Evolutionary conservation across 2,888 invertebrate species (phyloP), one percentile per base, ranked within the genome.

Genomic region (Apamea epomidion): DNA sequence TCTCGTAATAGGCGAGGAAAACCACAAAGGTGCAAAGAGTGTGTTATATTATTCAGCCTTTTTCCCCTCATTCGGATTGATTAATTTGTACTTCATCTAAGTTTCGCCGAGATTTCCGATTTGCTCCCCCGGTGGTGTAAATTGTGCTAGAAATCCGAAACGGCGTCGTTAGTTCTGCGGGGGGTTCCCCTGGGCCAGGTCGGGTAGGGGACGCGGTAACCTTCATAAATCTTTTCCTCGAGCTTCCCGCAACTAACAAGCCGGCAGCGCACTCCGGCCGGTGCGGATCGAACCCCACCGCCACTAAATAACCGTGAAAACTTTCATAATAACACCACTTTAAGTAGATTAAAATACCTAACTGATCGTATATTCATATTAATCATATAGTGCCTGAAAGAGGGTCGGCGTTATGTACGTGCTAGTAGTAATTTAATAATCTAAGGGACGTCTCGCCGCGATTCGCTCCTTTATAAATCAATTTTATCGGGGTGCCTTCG

Each of bases 211-310:
- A 94, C 94, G 94, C 89, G 92, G 92, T 92, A 93, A 96, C 96
- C 96, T 94, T 94, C 94, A 96, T 96, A 96, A 97, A 97, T 97
- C 97, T 96, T 95, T 95, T 95, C 94, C 94, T 93, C 94, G 93
- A 94, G 94, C 94, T 93, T 92, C 93, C 94, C 95, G 91, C 95
- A 94, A 95, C 95, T 96, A 97, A 96, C 96, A 95, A 96, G 95
- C 95, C 94, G 91, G 91, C 92, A 92, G 91, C 92, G 90, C 82
- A 87, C 89, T 85, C 87, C 89, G 84, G 78, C 80, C 85, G 83
- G 81, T 76, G 82, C 81, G 87, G 91, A 92, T 93, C 90, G 87
- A 90, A 90, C 90, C 89, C 88, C 86, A 81, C 88, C 86, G 87
- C 85, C 84, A 91, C 89, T 95, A 95, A 95, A 95, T 95, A 95